Conservation (phyloP, 2,888 invertebrate species). For the Cremastinae sp. region DNA sequence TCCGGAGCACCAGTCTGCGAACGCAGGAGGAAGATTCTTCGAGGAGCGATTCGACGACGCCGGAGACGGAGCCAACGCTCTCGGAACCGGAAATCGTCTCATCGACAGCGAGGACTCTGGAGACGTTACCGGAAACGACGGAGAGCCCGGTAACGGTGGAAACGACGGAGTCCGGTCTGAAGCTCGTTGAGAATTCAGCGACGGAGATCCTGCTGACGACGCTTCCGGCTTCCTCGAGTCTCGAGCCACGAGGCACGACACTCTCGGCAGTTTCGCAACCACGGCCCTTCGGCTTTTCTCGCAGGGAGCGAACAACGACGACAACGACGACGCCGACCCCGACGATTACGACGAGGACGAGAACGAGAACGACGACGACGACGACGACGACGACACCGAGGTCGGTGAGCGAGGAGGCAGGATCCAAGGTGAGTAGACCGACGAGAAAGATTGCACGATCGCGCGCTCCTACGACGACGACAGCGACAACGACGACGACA, state of each 20-base stretch:
- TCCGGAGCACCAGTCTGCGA: slow-evolving; percentile 74
- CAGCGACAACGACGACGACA: slow-evolving; percentile 68
- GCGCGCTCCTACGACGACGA: slow-evolving; percentile 70
- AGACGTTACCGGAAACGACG: slow-evolving; percentile 47
- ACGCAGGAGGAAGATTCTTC: slow-evolving; percentile 1
- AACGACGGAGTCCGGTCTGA: slow-evolving; percentile 63
- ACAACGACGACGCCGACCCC: slow-evolving; percentile 62
- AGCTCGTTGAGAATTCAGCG: slow-evolving; percentile 73
- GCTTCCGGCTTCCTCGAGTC: slow-evolving; percentile 60
- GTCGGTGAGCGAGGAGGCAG: slow-evolving; percentile 69
- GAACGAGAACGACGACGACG: slow-evolving; percentile 62
- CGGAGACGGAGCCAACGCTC: slow-evolving; percentile 44
- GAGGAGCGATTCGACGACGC: slow-evolving; percentile 41
- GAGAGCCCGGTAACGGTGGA: slow-evolving; percentile 32
- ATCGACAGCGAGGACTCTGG: slow-evolving; percentile 54
- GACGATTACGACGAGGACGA: slow-evolving; percentile 62
- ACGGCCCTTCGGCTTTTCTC: slow-evolving; percentile 82
- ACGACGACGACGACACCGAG: slow-evolving; percentile 61
- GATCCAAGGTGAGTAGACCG: slow-evolving; percentile 77
- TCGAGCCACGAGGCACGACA: slow-evolving; percentile 61
- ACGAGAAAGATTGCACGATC: slow-evolving; percentile 77
- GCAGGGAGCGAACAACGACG: slow-evolving; percentile 79
- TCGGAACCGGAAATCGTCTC: slow-evolving; percentile 34
- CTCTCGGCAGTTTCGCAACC: slow-evolving; percentile 81
- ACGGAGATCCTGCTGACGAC: slow-evolving; percentile 74